Evolutionary conservation across 2,113 vertebrate genomes (phyloP).

Genomic region (Carlito syrichta): DNA sequence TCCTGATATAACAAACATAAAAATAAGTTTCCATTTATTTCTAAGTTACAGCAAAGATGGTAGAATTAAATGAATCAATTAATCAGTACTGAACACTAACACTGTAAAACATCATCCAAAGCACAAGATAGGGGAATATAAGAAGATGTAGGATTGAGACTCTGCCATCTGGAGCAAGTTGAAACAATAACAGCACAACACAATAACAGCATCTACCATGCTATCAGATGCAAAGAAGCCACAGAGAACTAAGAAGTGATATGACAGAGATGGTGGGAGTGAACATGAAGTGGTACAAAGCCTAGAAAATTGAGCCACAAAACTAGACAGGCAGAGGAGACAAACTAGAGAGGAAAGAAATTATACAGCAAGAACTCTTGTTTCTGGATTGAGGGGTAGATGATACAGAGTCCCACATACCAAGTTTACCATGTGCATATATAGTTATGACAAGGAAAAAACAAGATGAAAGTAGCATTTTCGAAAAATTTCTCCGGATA

Average conservation of each 20-base stretch:
- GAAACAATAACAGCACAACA: background rate
- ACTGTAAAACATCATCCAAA: background rate
- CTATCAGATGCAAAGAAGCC: background rate
- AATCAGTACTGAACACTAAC: background rate
- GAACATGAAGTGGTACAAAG: background rate
- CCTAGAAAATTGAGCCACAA: background rate
- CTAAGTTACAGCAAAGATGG: background rate
- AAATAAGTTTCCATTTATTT: slow-evolving; percentile 3
- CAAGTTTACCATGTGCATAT: background rate
- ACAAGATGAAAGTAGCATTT: background rate
- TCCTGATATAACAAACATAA: slow-evolving; percentile 19
- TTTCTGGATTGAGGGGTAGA: background rate
- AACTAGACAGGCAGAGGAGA: background rate
- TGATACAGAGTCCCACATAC: background rate
- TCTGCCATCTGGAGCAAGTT: background rate
- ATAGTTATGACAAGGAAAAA: background rate
- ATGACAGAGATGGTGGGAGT: background rate
- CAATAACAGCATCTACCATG: background rate
- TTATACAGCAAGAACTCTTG: background rate
- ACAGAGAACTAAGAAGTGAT: background rate
- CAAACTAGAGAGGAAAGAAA: background rate
- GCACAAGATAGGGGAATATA: background rate
- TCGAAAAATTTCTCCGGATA: background rate
- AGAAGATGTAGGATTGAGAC: background rate
- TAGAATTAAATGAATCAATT: background rate